Conservation (phyloP, 1,140 invertebrate genomes). For the Parapsyche elsis region DNA sequence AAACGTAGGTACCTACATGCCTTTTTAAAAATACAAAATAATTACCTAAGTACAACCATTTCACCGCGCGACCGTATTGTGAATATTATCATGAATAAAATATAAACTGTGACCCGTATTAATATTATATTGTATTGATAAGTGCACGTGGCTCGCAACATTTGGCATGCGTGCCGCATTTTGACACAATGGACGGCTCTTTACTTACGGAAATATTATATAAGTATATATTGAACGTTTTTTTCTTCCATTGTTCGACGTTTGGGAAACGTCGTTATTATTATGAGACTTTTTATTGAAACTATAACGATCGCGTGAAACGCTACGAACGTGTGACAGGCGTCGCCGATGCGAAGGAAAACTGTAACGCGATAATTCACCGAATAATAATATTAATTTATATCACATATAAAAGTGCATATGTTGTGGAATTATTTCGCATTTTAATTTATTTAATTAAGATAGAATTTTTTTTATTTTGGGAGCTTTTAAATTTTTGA, state of each 20-base stretch:
- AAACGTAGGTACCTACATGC: neutral
- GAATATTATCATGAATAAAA: slow-evolving; percentile 6
- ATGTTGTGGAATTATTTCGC: too few relatives aligned
- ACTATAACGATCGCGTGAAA: neutral
- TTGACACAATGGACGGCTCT: neutral
- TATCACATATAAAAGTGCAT: too few relatives aligned
- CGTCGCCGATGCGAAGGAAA: too few relatives aligned
- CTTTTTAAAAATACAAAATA: slow-evolving; percentile 9
- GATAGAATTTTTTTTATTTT: too few relatives aligned
- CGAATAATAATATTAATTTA: too few relatives aligned
- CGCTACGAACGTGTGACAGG: too few relatives aligned
- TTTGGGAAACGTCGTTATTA: neutral
- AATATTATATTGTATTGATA: neutral
- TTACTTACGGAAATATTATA: neutral
- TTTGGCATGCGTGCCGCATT: slow-evolving; percentile 22
- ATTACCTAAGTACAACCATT: neutral
- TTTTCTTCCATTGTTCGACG: neutral
- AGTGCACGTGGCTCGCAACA: slow-evolving; percentile 2
- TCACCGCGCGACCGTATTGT: neutral
- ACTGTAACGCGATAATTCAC: too few relatives aligned
- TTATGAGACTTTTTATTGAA: neutral
- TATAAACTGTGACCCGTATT: neutral
- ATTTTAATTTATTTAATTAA: too few relatives aligned
- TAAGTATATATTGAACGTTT: neutral
- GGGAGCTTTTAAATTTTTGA: too few relatives aligned